Evolutionary conservation across 2,113 vertebrate species (phyloP).

Genomic region (Phyllostomus discolor): DNA sequence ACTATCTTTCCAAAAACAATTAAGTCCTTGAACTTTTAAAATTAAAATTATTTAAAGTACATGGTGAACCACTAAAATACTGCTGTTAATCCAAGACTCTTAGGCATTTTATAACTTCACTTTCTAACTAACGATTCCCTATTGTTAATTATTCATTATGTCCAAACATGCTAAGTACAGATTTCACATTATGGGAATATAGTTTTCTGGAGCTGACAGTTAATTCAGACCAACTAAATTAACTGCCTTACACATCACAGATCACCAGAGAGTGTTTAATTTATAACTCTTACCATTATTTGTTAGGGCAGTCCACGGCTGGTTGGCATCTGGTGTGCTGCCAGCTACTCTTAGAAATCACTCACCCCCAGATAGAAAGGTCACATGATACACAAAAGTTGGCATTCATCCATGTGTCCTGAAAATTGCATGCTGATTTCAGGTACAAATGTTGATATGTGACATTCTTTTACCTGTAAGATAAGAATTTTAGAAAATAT

Average conservation of each 20-base stretch:
- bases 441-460: slow-evolving; percentile 11
- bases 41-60: slow-evolving; percentile 38
- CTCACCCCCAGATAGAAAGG: slow-evolving; percentile 49
- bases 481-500: slow-evolving; percentile 32
- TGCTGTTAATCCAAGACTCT: not conserved
- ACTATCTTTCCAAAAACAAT: slow-evolving; percentile 14
- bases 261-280: slow-evolving; percentile 56
- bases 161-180: not conserved
- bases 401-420: slow-evolving; percentile 47
- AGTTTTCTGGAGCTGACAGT: slow-evolving; percentile 45
- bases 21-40: slow-evolving; percentile 45
- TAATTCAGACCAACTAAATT: slow-evolving; percentile 64
- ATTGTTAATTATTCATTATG: slow-evolving; percentile 32
- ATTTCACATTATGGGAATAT: slow-evolving; percentile 32
- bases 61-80: not conserved
- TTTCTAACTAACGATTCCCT: slow-evolving; percentile 23
- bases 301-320: slow-evolving; percentile 54
- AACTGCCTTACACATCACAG: slow-evolving; percentile 57
- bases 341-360: slow-evolving; percentile 56
- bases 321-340: slow-evolving; percentile 41
- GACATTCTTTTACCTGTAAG: slow-evolving; percentile 53
- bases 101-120: slow-evolving; percentile 7
- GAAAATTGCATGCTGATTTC: slow-evolving; percentile 39
- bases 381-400: slow-evolving; percentile 50
- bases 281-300: slow-evolving; percentile 53